phyloP scores from a whole-genome alignment of 2,113 vertebrate genomes.

The Aldabrachelys gigantea region DNA sequence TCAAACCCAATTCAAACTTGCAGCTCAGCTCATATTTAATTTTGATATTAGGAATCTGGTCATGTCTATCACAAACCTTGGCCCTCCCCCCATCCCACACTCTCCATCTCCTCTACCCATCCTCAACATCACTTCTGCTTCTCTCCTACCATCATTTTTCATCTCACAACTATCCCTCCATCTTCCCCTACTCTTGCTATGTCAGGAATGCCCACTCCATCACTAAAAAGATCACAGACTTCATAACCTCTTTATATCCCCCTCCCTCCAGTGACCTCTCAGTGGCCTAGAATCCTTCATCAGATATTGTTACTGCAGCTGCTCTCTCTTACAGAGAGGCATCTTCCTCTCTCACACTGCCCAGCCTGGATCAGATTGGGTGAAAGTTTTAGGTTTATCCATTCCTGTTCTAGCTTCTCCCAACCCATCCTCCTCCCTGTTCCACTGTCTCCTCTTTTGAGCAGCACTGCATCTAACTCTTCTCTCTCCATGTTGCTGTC shows the following conservation, averaged over 20 bases:
- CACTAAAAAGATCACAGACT: neutral
- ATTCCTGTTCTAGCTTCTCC: too few relatives aligned
- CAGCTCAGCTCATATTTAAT: neutral
- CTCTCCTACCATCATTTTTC: neutral
- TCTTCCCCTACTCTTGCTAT: neutral
- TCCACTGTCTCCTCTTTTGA: too few relatives aligned
- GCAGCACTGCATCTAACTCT: too few relatives aligned
- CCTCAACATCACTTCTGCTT: neutral
- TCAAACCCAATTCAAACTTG: neutral
- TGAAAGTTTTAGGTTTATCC: too few relatives aligned
- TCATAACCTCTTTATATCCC: neutral
- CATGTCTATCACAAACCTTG: neutral
- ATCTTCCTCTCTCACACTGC: neutral
- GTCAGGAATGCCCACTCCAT: neutral
- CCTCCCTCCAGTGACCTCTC: neutral
- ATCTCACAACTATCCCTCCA: neutral
- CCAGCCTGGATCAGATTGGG: neutral
- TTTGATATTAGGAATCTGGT: neutral
- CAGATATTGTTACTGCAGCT: neutral
- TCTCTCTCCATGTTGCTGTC: neutral
- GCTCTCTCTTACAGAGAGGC: neutral
- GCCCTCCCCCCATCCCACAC: neutral
- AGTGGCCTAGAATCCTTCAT: neutral
- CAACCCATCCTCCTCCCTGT: too few relatives aligned
- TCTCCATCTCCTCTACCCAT: neutral